Percentiles rank a stretch among this genome's conserved stretches.
These are phyloP conservation scores for Orthosia gothica DNA, from an alignment of 2,888 invertebrate genomes.

Conservation along the genomic window DNA sequence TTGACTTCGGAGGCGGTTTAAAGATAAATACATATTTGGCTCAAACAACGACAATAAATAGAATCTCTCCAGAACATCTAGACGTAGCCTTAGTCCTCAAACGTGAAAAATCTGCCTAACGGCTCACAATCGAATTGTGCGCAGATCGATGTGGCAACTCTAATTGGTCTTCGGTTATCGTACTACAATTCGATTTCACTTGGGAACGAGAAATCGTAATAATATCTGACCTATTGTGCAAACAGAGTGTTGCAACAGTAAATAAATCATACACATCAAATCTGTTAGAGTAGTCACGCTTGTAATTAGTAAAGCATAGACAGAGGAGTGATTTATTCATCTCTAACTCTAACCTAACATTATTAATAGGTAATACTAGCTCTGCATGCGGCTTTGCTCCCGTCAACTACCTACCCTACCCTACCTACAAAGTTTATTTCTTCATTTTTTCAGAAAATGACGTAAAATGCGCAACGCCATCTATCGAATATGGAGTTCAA, in stretches of 20 bases:
- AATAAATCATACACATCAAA: constrained; percentile 31
- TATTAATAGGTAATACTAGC: not conserved
- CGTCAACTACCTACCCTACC: too few relatives aligned
- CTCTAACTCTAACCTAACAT: not conserved
- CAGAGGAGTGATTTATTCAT: not conserved
- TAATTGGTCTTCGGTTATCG: constrained; percentile 60
- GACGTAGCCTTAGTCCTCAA: constrained; percentile 15
- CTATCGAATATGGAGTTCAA: too few relatives aligned
- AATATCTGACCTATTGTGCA: constrained; percentile 66
- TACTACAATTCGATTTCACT: constrained; percentile 63
- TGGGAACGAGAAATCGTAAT: constrained; percentile 47
- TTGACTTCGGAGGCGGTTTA: too few relatives aligned
- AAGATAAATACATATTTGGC: constrained; percentile 34
- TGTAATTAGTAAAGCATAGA: not conserved
- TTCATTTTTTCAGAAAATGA: too few relatives aligned
- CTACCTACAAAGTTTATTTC: too few relatives aligned
- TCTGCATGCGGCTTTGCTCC: too few relatives aligned
- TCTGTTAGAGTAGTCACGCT: constrained; percentile 6
- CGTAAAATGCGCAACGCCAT: too few relatives aligned
- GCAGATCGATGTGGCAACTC: constrained; percentile 55
- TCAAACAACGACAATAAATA: constrained; percentile 16
- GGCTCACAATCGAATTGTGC: constrained; percentile 58
- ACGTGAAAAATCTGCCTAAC: constrained; percentile 57
- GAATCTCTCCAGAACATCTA: constrained; percentile 13
- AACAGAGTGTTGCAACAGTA: constrained; percentile 45